Percentiles rank a stretch among this genome's conserved stretches.
phyloP scores from a whole-genome alignment of 1,140 invertebrate genomes.

The Euglossa dilemma region DNA sequence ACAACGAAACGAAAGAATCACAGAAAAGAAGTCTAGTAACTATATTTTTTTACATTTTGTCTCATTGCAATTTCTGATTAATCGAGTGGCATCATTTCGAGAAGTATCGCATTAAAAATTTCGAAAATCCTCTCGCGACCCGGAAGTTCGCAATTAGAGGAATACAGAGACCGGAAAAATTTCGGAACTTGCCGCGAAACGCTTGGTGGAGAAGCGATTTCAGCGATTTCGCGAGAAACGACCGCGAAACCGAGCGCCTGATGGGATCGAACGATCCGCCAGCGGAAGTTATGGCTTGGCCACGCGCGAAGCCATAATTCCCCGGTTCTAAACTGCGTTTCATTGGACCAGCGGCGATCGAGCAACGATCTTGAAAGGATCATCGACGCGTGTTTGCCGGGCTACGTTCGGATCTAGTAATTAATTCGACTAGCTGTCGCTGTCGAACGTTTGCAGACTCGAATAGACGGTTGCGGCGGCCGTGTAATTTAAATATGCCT shows the following conservation, averaged over 20 bases:
- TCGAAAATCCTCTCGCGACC: too few species aligned
- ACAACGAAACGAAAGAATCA: too few species aligned
- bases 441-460: not conserved
- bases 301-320: not conserved
- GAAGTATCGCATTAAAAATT: too few species aligned
- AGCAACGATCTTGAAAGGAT: constrained; percentile 1
- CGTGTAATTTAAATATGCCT: not conserved
- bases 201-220: not conserved
- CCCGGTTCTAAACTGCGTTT: not conserved
- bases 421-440: not conserved
- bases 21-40: too few species aligned
- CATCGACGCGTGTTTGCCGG: not conserved
- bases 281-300: not conserved
- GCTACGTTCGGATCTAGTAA: not conserved
- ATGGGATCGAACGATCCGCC: not conserved
- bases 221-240: not conserved
- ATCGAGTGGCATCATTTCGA: too few species aligned
- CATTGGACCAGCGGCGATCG: not conserved
- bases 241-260: not conserved
- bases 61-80: too few species aligned
- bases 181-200: not conserved
- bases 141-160: too few species aligned
- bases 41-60: too few species aligned
- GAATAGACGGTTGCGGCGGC: not conserved
- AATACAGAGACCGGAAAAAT: too few species aligned